Evolutionary conservation across 2,888 invertebrate genomes (phyloP).

Genomic region (Lochmaea crataegi): DNA sequence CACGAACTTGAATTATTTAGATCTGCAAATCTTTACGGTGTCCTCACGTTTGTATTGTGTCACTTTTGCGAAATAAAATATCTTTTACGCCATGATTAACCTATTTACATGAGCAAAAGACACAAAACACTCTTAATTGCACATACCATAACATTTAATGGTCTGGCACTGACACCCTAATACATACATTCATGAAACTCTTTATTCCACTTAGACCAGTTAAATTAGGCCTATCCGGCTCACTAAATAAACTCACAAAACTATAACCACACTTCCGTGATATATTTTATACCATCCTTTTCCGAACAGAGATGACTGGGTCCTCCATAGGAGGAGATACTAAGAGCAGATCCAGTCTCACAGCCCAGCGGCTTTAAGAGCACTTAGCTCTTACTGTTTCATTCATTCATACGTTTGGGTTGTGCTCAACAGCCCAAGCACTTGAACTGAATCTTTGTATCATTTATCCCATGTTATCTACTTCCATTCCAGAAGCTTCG

Average conservation of each 20-base stretch:
- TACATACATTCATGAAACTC: constrained; percentile 43
- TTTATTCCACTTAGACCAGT: constrained; percentile 17
- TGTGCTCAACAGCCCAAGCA: no score
- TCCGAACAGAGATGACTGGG: no score
- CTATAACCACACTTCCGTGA: no score
- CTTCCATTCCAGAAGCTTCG: no score
- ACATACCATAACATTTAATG: constrained; percentile 47
- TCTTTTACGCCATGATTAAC: constrained; percentile 51
- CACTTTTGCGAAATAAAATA: constrained; percentile 50
- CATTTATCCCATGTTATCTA: no score
- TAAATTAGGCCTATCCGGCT: neutral
- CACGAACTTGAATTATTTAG: constrained; percentile 46
- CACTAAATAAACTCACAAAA: neutral
- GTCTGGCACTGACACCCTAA: constrained; percentile 44
- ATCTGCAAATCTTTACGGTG: constrained; percentile 51
- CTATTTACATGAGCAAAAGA: constrained; percentile 51
- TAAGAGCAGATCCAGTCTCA: no score
- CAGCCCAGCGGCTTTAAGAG: no score
- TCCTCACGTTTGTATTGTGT: constrained; percentile 54
- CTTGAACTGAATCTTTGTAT: no score
- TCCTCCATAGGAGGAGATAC: no score
- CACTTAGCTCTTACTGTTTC: no score
- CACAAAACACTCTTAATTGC: constrained; percentile 48
- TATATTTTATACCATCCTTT: no score
- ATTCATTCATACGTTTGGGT: no score